Percentiles rank a stretch among this genome's conserved stretches.
Evolutionary conservation across 1,140 invertebrate genomes (phyloP).

Genomic region (Branchinecta lynchi): DNA sequence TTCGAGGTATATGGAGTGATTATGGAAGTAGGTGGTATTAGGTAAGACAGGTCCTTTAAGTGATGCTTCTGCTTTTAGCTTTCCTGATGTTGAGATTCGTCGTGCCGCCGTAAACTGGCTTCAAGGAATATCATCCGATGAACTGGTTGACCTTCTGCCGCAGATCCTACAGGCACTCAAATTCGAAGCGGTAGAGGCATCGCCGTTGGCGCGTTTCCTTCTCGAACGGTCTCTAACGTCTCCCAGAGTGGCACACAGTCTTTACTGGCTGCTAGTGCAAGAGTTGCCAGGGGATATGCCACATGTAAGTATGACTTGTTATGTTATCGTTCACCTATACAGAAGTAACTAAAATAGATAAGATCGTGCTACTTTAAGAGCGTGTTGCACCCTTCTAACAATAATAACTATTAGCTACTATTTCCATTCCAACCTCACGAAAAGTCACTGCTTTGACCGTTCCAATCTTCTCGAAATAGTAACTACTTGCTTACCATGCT

Average conservation of each 20-base stretch:
- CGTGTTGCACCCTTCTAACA: too few relatives aligned
- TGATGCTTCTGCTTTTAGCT: conserved; percentile 39
- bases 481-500: too few relatives aligned
- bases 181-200: conserved; percentile 82
- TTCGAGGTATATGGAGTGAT: too few relatives aligned
- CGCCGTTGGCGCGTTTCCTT: conserved; percentile 61
- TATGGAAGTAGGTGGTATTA: too few relatives aligned
- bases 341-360: too few relatives aligned
- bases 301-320: conserved; percentile 33
- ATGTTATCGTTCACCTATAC: too few relatives aligned
- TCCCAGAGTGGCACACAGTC: conserved; percentile 74
- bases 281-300: conserved; percentile 52
- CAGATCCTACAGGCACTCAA: conserved; percentile 86
- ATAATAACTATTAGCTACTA: too few relatives aligned
- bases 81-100: conserved; percentile 74
- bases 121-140: conserved; percentile 58
- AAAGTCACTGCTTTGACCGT: too few relatives aligned
- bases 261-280: conserved; percentile 85
- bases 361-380: too few relatives aligned
- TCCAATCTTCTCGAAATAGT: too few relatives aligned
- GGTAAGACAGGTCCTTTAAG: too few relatives aligned
- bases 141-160: conserved; percentile 76
- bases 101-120: conserved; percentile 68
- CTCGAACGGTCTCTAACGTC: conserved; percentile 67
- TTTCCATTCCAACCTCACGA: too few relatives aligned